Conservation (phyloP, 1,140 invertebrate genomes). For the Dendrolimus punctatus region DNA sequence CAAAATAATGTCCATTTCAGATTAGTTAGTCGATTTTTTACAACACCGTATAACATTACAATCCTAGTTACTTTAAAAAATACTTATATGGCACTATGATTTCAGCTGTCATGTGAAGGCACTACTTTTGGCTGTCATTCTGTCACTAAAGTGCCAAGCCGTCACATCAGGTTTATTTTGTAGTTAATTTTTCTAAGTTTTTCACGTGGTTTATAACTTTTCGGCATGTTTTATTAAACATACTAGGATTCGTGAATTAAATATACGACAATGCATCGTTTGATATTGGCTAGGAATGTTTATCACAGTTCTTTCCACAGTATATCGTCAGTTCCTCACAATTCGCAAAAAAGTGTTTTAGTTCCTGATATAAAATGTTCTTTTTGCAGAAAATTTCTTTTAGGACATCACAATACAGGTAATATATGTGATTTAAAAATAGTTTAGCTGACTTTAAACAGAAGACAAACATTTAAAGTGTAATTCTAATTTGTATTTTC, state of each 20-base stretch:
- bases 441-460: too few relatives aligned
- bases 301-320: slow-evolving; percentile 47
- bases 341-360: slow-evolving; percentile 28
- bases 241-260: slow-evolving; percentile 21
- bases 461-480: not conserved
- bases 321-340: slow-evolving; percentile 29
- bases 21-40: too few relatives aligned
- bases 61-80: too few relatives aligned
- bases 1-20: too few relatives aligned
- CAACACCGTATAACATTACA: too few relatives aligned
- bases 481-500: not conserved
- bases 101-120: too few relatives aligned
- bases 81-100: too few relatives aligned
- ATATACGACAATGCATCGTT: slow-evolving; percentile 47
- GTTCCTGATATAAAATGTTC: slow-evolving; percentile 52
- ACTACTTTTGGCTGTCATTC: too few relatives aligned
- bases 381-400: slow-evolving; percentile 51
- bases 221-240: slow-evolving; percentile 32
- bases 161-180: too few relatives aligned
- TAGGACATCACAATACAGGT: slow-evolving; percentile 43
- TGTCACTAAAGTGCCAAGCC: too few relatives aligned
- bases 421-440: slow-evolving; percentile 2
- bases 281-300: slow-evolving; percentile 48
- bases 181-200: slow-evolving; percentile 4
- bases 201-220: slow-evolving; percentile 57